Evolutionary conservation across 2,888 invertebrate genomes (phyloP).

Genomic region (Plebejus argus): DNA sequence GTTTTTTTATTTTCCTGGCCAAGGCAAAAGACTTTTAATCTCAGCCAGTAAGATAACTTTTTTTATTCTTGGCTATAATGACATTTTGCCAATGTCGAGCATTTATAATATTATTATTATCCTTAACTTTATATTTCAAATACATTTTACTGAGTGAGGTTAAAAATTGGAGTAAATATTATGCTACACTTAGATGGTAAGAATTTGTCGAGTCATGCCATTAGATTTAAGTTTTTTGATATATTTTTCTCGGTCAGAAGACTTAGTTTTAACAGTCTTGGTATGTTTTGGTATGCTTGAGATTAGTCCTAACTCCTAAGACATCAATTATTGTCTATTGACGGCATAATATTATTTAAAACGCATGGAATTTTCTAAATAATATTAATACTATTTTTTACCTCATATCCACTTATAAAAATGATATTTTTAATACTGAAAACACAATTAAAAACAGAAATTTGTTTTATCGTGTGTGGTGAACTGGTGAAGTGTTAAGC

Average conservation of each 20-base stretch:
- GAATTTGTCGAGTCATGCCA: constrained; percentile 76
- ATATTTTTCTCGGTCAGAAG: constrained; percentile 34
- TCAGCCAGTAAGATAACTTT: constrained; percentile 3
- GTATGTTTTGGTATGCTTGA: not conserved
- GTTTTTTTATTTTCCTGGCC: not conserved
- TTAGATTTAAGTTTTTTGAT: constrained; percentile 64
- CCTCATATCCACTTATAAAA: not conserved
- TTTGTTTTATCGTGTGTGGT: too few relatives aligned
- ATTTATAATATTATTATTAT: not conserved
- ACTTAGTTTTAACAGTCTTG: constrained; percentile 12
- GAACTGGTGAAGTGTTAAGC: too few relatives aligned
- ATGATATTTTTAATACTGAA: not conserved
- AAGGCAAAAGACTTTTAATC: constrained; percentile 15
- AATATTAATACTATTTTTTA: not conserved
- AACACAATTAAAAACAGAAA: not conserved
- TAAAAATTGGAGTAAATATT: constrained; percentile 44
- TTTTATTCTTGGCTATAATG: not conserved
- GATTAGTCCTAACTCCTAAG: not conserved
- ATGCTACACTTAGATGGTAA: constrained; percentile 57
- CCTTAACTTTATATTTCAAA: not conserved
- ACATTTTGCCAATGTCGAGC: not conserved
- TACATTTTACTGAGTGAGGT: constrained; percentile 1
- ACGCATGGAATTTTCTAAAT: too few relatives aligned
- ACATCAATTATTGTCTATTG: not conserved
- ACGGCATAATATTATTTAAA: not conserved